Evolutionary conservation across 2,888 invertebrate genomes (phyloP).

Genomic region (Eulithis prunata): DNA sequence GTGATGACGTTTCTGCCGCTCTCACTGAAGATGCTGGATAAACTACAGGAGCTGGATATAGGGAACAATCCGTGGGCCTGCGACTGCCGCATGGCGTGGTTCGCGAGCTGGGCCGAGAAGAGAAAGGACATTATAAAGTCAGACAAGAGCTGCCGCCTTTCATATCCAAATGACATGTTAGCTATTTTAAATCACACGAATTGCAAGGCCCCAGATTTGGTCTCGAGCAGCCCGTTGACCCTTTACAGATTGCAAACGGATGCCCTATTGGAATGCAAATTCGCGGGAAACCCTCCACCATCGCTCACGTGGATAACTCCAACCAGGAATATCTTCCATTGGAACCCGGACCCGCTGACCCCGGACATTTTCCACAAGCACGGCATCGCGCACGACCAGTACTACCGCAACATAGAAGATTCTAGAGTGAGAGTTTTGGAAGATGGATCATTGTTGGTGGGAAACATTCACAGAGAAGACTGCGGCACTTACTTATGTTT

Average conservation of each 20-base stretch:
- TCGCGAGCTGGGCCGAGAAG: constrained; percentile 81
- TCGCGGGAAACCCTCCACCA: constrained; percentile 90
- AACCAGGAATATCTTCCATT: constrained; percentile 88
- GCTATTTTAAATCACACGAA: constrained; percentile 87
- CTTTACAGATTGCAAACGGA: constrained; percentile 86
- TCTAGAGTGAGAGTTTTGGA: constrained; percentile 87
- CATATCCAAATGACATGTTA: constrained; percentile 88
- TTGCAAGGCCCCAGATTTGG: constrained; percentile 87
- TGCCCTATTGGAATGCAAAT: constrained; percentile 90
- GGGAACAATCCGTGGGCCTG: constrained; percentile 92
- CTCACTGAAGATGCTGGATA: constrained; percentile 86
- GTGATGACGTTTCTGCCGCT: constrained; percentile 88
- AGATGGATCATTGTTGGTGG: constrained; percentile 91
- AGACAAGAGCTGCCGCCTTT: constrained; percentile 86
- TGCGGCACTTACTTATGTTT: constrained; percentile 94
- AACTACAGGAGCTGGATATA: constrained; percentile 87
- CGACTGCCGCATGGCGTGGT: constrained; percentile 94
- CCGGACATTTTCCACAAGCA: constrained; percentile 88
- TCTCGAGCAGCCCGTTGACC: constrained; percentile 85
- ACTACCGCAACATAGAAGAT: constrained; percentile 74
- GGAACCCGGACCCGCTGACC: constrained; percentile 89
- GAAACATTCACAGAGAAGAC: constrained; percentile 89
- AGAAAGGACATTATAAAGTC: constrained; percentile 80
- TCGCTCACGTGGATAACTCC: constrained; percentile 95
- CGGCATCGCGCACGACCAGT: constrained; percentile 84